These are phyloP conservation scores for Camelus dromedarius DNA, from an alignment of 2,113 vertebrate species.

Conservation along the genomic window DNA sequence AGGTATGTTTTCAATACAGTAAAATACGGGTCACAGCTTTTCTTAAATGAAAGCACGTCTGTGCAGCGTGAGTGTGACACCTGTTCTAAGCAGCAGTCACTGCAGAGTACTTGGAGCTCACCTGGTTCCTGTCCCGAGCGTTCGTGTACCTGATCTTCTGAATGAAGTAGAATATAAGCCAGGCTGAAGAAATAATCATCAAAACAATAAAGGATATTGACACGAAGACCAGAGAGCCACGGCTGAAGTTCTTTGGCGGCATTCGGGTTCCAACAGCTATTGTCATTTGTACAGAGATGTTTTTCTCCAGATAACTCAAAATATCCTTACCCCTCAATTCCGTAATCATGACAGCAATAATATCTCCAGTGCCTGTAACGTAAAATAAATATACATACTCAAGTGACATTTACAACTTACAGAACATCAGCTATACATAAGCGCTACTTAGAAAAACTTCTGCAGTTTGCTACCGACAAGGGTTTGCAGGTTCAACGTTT, in stretches of 20 bases:
- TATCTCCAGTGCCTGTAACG: constrained; percentile 95
- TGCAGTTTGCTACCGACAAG: background rate
- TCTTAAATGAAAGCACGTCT: background rate
- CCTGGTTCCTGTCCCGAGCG: constrained; percentile 96
- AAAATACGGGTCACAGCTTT: background rate
- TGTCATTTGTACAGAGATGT: constrained; percentile 95
- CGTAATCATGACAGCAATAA: constrained; percentile 98
- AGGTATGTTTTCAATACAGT: background rate
- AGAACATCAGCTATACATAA: constrained; percentile 12
- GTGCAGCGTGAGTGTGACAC: too few relatives aligned
- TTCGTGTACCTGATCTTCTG: constrained; percentile 98
- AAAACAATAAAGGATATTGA: constrained; percentile 99
- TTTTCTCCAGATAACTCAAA: constrained; percentile 95
- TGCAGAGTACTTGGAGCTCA: constrained; percentile 79
- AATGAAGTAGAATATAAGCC: constrained; percentile 99
- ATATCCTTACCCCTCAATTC: constrained; percentile 96
- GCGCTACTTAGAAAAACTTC: background rate
- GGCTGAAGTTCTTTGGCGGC: constrained; percentile 93
- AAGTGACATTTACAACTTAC: constrained; percentile 51
- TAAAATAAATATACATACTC: constrained; percentile 72
- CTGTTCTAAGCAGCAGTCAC: background rate
- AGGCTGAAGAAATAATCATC: constrained; percentile 98
- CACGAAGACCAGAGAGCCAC: constrained; percentile 97
- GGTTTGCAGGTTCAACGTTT: constrained; percentile 20
- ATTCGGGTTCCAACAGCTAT: constrained; percentile 94